Evolutionary conservation across 2,113 vertebrate species (phyloP), one percentile per base, ranked within the genome.

Genomic region (Prietella phreatophila): DNA sequence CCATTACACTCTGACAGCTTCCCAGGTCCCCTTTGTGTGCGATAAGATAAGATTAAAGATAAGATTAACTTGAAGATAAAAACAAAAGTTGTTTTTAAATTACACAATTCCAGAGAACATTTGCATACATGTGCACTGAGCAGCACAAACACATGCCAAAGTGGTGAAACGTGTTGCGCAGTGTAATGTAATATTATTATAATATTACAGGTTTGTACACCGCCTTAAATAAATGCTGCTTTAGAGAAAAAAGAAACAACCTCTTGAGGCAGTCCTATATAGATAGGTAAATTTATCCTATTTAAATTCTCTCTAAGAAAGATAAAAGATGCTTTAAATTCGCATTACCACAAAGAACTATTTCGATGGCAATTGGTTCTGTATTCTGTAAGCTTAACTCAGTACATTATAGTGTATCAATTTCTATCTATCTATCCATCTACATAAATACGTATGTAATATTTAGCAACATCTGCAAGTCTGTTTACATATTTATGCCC

Each of bases 1-100:
- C 86, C 82, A 79, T 91, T 89, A 87, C 42, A 69, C 53, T 6
- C 4, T 47, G 53, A 82, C 73, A 85, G 71, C 36, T n/a, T 87
- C 17, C 53, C 65, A n/a, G 60, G 80, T n/a, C 42, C 63, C 63
- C 55, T 84, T 65, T 76, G 42, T n/a, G n/a, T 65, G 53, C 9
- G 47, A 50, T 50, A 50, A 50, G 47, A 50, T 8, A 50, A 50
- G 47, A 50, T 50, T 50, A 9, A 50, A 50, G 47, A 50, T 50
- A 10, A 50, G 47, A 50, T 50, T 50, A 50, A 50, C 47, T 50
- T 50, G 1, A 10, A 50, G 47, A 50, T 50, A 50, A 50, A 50
- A 50, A 47, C 39, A 7, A 83, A 56, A 84, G 33, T 2, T 2
- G 53, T 65, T 30, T 13, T 65, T n/a, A 11, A 67, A 67, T n/a